phyloP scores from a whole-genome alignment of 2,888 invertebrate genomes.

The Protophormia terraenovae region DNA sequence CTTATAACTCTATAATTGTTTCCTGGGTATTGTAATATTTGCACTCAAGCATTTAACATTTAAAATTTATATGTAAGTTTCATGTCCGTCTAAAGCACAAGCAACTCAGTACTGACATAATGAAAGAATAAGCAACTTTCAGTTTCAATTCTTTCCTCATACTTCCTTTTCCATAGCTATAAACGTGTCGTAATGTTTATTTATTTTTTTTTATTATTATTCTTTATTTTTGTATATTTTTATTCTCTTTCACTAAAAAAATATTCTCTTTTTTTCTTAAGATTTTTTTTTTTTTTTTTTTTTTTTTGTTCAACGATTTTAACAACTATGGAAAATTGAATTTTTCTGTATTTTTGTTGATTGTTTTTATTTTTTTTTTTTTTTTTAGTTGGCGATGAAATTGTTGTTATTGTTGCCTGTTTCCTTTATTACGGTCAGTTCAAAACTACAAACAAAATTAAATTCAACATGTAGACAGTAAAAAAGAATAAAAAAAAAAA shows the following conservation, averaged over 20 bases:
- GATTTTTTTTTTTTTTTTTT: conserved; percentile 3
- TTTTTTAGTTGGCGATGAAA: neutral
- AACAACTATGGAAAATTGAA: conserved; percentile 50
- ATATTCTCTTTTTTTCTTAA: neutral
- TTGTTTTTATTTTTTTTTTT: conserved; percentile 37
- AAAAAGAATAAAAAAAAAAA: too few species aligned
- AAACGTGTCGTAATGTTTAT: conserved; percentile 52
- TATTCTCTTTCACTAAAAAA: neutral
- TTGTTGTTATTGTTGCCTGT: conserved; percentile 1
- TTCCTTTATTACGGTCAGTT: conserved; percentile 52
- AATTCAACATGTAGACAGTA: neutral
- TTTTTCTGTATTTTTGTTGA: conserved; percentile 38
- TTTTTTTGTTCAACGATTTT: too few species aligned
- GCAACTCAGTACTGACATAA: neutral
- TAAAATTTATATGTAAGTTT: conserved; percentile 51
- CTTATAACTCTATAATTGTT: neutral
- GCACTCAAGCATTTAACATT: conserved; percentile 26
- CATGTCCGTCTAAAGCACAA: neutral
- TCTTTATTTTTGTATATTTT: conserved; percentile 7
- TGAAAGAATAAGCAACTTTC: conserved; percentile 30
- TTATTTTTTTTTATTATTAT: conserved; percentile 10
- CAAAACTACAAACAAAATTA: conserved; percentile 23
- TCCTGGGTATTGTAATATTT: neutral
- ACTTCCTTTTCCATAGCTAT: conserved; percentile 14
- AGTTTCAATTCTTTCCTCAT: neutral